Evolutionary conservation across 2,888 invertebrate genomes (phyloP).

Genomic region (Pterostichus niger): DNA sequence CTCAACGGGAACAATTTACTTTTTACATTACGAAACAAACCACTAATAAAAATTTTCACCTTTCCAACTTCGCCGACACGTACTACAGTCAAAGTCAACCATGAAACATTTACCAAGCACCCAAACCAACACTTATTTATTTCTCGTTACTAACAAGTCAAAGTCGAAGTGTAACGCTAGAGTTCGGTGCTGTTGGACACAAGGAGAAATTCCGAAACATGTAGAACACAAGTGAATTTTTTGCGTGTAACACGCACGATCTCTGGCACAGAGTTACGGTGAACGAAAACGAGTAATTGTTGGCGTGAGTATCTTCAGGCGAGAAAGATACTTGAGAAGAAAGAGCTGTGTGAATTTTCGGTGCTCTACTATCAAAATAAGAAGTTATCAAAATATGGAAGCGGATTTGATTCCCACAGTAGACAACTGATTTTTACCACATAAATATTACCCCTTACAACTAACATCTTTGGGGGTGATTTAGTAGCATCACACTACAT

Average conservation of each 20-base stretch:
- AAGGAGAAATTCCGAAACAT: conserved; percentile 47
- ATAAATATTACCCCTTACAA: too few species aligned
- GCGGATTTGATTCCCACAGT: too few species aligned
- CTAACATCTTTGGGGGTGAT: too few species aligned
- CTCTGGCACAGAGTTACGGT: conserved; percentile 2
- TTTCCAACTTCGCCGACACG: neutral
- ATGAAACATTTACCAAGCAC: neutral
- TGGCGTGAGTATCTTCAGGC: conserved; percentile 14
- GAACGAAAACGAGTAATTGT: neutral
- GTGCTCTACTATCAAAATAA: too few species aligned
- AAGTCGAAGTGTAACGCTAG: conserved; percentile 5
- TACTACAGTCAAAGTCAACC: neutral
- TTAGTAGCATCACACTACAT: too few species aligned
- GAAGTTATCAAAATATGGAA: too few species aligned
- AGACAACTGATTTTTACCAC: too few species aligned
- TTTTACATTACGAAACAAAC: conserved; percentile 15
- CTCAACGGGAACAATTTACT: neutral
- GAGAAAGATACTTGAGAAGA: conserved; percentile 3
- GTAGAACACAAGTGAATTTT: conserved; percentile 50
- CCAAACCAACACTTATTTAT: neutral
- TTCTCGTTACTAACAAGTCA: conserved; percentile 1
- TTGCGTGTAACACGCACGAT: conserved; percentile 30
- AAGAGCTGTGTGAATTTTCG: neutral
- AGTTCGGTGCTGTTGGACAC: conserved; percentile 1
- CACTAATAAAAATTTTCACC: conserved; percentile 21